phyloP scores from a whole-genome alignment of 2,113 vertebrate genomes.

The Sula dactylatra region DNA sequence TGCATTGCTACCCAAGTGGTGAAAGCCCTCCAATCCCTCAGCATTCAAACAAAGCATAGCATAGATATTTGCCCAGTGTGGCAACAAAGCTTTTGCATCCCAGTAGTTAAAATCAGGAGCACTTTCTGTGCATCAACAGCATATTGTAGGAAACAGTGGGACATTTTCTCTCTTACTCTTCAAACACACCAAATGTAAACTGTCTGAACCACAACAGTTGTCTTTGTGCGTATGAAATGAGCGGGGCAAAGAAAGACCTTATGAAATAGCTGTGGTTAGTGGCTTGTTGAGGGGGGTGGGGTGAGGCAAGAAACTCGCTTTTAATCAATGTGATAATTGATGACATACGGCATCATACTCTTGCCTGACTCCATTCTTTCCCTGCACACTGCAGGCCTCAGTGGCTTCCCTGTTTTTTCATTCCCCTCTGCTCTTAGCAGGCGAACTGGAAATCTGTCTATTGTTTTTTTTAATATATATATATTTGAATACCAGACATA shows the following conservation, averaged over 20 bases:
- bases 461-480: constrained; percentile 23
- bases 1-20: not conserved
- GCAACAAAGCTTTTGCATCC: not conserved
- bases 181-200: constrained; percentile 72
- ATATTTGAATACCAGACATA: constrained; percentile 41
- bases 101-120: constrained; percentile 39
- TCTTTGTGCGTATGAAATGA: constrained; percentile 70
- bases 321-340: constrained; percentile 87
- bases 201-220: constrained; percentile 76
- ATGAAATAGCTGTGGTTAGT: constrained; percentile 81
- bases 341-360: constrained; percentile 71
- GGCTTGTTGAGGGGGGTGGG: constrained; percentile 69
- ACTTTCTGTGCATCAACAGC: not conserved
- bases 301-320: constrained; percentile 74
- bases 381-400: not conserved
- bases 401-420: not conserved
- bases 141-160: constrained; percentile 29
- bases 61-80: rapidly evolving
- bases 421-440: not conserved
- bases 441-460: constrained; percentile 46
- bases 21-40: not conserved
- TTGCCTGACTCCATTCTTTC: constrained; percentile 63
- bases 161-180: constrained; percentile 28
- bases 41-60: not conserved
- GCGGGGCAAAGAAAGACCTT: constrained; percentile 69